A percentile compares a stretch with the other conserved stretches of the same genome.
phyloP scores from a whole-genome alignment of 2,888 invertebrate genomes.

The Lucinisca nassula region DNA sequence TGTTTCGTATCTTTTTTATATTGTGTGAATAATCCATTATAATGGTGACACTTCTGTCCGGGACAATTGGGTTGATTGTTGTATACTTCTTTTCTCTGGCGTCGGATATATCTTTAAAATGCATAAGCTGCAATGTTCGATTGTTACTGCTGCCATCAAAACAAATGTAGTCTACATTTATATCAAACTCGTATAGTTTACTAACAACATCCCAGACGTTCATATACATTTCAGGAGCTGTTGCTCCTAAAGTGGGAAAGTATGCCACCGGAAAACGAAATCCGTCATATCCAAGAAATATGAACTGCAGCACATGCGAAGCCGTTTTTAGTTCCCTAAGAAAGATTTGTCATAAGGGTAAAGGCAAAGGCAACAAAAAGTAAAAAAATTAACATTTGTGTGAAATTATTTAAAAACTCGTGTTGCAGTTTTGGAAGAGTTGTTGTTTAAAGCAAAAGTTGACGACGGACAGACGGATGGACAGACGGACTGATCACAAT shows the following conservation, averaged over 20 bases:
- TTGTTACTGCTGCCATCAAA: too few species aligned
- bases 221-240: too few species aligned
- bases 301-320: conserved; percentile 42
- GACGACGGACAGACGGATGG: too few species aligned
- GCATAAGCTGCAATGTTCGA: too few species aligned
- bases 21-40: conserved; percentile 54
- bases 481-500: too few species aligned
- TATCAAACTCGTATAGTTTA: conserved; percentile 25
- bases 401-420: too few species aligned
- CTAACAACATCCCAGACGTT: conserved; percentile 42
- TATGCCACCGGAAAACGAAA: conserved; percentile 46
- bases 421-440: too few species aligned
- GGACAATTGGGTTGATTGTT: conserved; percentile 6
- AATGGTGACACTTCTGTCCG: conserved; percentile 9
- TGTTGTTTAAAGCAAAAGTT: too few species aligned
- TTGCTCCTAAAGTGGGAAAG: conserved; percentile 37
- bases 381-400: too few species aligned
- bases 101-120: too few species aligned
- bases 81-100: conserved; percentile 19
- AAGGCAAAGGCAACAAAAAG: too few species aligned
- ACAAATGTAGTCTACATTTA: conserved; percentile 32
- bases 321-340: conserved; percentile 32
- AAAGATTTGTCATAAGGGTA: too few species aligned
- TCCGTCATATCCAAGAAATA: conserved; percentile 35
- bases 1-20: conserved; percentile 51